These are phyloP conservation scores for Euthynnus affinis DNA, from an alignment of 2,797 vertebrate genomes.

Conservation along the genomic window DNA sequence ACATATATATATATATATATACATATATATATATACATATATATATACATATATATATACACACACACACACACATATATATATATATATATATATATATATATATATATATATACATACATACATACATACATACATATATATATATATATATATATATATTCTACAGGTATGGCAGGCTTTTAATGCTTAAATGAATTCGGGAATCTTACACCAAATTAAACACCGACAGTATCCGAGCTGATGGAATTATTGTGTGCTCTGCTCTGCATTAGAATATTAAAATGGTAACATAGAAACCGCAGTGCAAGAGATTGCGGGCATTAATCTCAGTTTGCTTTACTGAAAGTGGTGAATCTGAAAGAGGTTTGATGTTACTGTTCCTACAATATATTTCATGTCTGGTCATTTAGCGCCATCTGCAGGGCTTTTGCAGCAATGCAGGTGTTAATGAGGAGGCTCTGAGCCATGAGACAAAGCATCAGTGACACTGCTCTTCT, in stretches of 20 bases:
- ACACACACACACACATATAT: too few species aligned
- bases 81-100: too few species aligned
- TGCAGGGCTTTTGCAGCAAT: slow-evolving; percentile 52
- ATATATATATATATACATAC: too few species aligned
- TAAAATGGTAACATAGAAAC: not conserved
- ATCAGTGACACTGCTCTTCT: slow-evolving; percentile 16
- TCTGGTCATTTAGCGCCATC: slow-evolving; percentile 60
- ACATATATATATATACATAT: too few species aligned
- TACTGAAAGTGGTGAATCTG: not conserved
- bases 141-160: too few species aligned
- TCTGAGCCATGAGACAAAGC: slow-evolving; percentile 13
- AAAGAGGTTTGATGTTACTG: not conserved
- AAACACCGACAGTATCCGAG: not conserved
- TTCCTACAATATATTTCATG: not conserved
- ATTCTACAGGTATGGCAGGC: too few species aligned
- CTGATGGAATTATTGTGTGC: not conserved
- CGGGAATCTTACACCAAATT: not conserved
- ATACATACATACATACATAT: too few species aligned
- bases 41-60: too few species aligned
- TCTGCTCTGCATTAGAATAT: not conserved
- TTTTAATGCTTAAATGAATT: not conserved
- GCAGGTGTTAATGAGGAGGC: slow-evolving; percentile 34
- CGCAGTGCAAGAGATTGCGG: not conserved
- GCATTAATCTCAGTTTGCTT: not conserved
- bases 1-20: too few species aligned